Conservation (phyloP, 2,888 invertebrate species). For the Tenodera sinensis region DNA sequence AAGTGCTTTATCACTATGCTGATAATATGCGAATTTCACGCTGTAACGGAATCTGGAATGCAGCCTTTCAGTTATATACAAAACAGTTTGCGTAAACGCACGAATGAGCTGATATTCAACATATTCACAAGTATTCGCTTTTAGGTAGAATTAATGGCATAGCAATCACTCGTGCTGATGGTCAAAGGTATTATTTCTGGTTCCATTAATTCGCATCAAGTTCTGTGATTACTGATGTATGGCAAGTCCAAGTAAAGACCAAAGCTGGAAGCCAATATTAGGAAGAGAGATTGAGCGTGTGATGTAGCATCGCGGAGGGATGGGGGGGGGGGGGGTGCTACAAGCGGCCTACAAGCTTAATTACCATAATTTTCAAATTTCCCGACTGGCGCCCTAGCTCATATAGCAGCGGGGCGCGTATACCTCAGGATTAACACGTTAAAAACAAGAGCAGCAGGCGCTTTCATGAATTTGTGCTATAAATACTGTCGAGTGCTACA, state of each 20-base stretch:
- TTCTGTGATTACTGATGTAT: not conserved
- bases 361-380: constrained; percentile 1
- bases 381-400: not conserved
- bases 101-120: not conserved
- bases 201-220: not conserved
- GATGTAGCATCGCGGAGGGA: too few species aligned
- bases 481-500: not conserved
- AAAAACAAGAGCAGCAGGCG: not conserved
- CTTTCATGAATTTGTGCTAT: not conserved
- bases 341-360: not conserved
- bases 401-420: not conserved
- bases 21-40: not conserved
- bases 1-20: not conserved
- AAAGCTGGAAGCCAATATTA: not conserved
- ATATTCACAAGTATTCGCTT: not conserved
- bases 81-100: not conserved
- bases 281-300: not conserved
- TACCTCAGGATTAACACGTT: not conserved
- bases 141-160: not conserved
- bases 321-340: not conserved
- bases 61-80: not conserved
- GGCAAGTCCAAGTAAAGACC: not conserved
- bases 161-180: not conserved
- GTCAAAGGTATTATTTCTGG: not conserved
- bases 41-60: not conserved